These are phyloP conservation scores for Tetragonula carbonaria DNA, from an alignment of 2,888 invertebrate species.

Conservation along the genomic window DNA sequence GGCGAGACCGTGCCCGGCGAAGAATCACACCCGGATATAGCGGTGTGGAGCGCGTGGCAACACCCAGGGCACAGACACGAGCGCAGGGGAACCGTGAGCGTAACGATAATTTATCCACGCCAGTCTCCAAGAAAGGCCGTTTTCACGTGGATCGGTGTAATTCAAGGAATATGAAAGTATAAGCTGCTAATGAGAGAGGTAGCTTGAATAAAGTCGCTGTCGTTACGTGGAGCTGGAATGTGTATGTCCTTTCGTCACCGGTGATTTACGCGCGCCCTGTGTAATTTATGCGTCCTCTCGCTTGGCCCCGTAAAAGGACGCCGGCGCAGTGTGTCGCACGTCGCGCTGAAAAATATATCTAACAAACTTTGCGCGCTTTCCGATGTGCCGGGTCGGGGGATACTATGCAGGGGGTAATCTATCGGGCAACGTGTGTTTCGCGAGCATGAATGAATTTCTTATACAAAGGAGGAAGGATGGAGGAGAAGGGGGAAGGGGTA, in stretches of 20 bases:
- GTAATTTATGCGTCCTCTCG: conserved; percentile 21
- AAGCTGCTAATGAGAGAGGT: conserved; percentile 53
- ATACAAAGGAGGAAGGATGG: neutral
- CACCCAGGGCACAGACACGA: conserved; percentile 17
- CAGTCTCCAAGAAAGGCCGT: conserved; percentile 43
- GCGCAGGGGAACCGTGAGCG: conserved; percentile 38
- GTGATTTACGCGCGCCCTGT: conserved; percentile 45
- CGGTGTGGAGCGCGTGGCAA: conserved; percentile 34
- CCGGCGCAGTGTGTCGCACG: neutral
- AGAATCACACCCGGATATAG: conserved; percentile 59
- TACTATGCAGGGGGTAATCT: neutral
- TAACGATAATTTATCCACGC: conserved; percentile 68
- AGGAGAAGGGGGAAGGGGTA: neutral
- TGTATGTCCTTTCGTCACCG: conserved; percentile 8
- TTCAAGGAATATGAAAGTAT: conserved; percentile 66
- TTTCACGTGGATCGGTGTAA: conserved; percentile 53
- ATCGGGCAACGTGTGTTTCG: neutral
- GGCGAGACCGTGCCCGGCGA: conserved; percentile 51
- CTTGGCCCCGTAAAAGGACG: no score
- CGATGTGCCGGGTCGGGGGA: no score
- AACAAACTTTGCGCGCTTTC: neutral
- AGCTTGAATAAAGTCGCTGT: conserved; percentile 47
- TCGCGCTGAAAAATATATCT: neutral
- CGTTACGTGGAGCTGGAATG: conserved; percentile 10
- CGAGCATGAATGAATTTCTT: neutral